Conservation (phyloP, 2,888 invertebrate genomes). For the Eupithecia subumbrata region DNA sequence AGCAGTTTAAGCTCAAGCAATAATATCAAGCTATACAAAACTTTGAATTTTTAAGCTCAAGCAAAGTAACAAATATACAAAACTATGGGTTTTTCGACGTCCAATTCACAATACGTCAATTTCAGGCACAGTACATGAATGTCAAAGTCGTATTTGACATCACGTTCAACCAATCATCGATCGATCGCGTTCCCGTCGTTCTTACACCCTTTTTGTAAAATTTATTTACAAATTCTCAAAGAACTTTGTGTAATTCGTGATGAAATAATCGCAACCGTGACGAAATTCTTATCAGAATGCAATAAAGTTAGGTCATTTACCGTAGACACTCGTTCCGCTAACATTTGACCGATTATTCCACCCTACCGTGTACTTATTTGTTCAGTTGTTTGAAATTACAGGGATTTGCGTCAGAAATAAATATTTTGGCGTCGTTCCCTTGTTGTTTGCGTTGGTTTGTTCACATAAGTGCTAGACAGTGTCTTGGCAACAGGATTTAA, state of each 20-base stretch:
- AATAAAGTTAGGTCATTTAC: conserved; percentile 40
- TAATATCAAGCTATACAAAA: too few species aligned
- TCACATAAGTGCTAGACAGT: conserved; percentile 60
- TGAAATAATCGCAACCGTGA: conserved; percentile 55
- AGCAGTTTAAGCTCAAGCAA: too few species aligned
- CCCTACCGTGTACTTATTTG: conserved; percentile 51
- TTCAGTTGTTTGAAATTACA: conserved; percentile 67
- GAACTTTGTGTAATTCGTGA: conserved; percentile 49
- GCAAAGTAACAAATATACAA: too few species aligned
- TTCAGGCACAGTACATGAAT: background rate
- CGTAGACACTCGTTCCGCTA: conserved; percentile 22
- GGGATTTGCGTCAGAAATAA: conserved; percentile 72
- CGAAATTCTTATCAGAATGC: conserved; percentile 54
- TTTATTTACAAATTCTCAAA: background rate
- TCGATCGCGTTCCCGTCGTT: conserved; percentile 1
- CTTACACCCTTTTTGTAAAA: conserved; percentile 4
- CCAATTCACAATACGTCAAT: background rate
- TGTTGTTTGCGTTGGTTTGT: conserved; percentile 68
- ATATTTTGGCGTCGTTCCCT: conserved; percentile 73
- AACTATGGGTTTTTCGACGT: background rate
- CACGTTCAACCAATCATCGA: background rate
- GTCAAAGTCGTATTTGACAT: conserved; percentile 1
- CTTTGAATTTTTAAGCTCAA: too few species aligned
- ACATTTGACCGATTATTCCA: conserved; percentile 30
- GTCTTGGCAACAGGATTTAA: conserved; percentile 63